A percentile compares a stretch with the other conserved stretches of the same genome.
Conservation (phyloP, 2,113 vertebrate genomes). For the human (Homo sapiens) region GRCh38 chr7:81801001-81801500, state of each 20-base stretch:
- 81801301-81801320: not conserved
- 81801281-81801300: not conserved
- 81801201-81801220: not conserved
- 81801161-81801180: not conserved
- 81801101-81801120: too few species aligned
- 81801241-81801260: not conserved
- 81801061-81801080: not conserved
- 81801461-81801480: not conserved
- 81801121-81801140: not conserved
- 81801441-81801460: not conserved
- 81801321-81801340: not conserved
- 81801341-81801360: not conserved
- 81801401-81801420: not conserved
- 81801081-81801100: not conserved
- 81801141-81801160: not conserved
- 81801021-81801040: not conserved
- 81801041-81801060: not conserved
- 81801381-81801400: not conserved
- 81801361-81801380: not conserved
- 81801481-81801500: not conserved
- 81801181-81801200: not conserved
- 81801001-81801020: not conserved
- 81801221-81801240: not conserved
- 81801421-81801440: not conserved
- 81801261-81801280: not conserved